These are phyloP conservation scores for Hemaris fuciformis DNA, from an alignment of 2,888 invertebrate species.

Conservation along the genomic window DNA sequence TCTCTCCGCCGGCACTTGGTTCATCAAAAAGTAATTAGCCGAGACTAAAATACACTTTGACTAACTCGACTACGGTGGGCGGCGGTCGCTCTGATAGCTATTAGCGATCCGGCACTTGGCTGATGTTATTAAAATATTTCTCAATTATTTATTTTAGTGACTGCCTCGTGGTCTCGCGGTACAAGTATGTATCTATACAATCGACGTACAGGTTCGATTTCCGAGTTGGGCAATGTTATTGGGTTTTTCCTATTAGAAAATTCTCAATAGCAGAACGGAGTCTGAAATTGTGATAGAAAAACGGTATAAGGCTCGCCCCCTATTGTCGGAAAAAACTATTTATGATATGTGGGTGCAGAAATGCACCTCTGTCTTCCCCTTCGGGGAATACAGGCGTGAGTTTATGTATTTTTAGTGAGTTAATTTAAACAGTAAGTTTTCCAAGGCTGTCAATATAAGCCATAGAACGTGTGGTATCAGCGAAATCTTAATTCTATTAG, in stretches of 20 bases:
- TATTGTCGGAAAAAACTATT: too few relatives aligned
- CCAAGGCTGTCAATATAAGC: background rate
- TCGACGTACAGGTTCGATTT: background rate
- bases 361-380: too few relatives aligned
- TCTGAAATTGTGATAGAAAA: too few relatives aligned
- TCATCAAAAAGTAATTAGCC: slow-evolving; percentile 73
- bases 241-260: too few relatives aligned
- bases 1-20: slow-evolving; percentile 54
- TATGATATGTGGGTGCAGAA: too few relatives aligned
- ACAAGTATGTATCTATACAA: background rate
- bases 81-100: background rate
- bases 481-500: background rate
- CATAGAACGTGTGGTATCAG: background rate
- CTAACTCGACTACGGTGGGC: slow-evolving; percentile 28
- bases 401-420: too few relatives aligned
- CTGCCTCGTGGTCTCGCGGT: background rate
- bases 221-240: too few relatives aligned
- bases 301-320: too few relatives aligned
- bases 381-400: too few relatives aligned
- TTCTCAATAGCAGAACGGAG: too few relatives aligned
- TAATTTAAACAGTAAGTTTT: too few relatives aligned
- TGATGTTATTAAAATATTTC: background rate
- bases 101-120: background rate
- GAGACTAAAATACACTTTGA: slow-evolving; percentile 51
- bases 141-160: background rate